Base-by-base conservation (phyloP, 1,140 invertebrate genomes). In the Calliopsis andreniformis region DNA sequence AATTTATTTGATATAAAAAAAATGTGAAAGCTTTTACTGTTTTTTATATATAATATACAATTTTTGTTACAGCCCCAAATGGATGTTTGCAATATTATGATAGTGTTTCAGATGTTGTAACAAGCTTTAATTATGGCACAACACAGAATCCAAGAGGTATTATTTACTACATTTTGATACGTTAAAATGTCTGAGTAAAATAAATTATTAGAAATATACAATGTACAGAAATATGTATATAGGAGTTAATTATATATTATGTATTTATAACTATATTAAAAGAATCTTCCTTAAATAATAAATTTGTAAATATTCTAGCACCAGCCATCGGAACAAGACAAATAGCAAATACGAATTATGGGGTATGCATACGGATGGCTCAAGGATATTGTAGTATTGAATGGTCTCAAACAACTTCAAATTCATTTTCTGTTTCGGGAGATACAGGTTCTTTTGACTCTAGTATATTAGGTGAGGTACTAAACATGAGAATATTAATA, bases 61-160 rank as follows among this genome's bases (percentile, higher is more conserved):
- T 25, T n/a, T 43, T 49, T 42, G 0, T 56, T 91, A 62, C 83
- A 96, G 96, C 96, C 4, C 96, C 96, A 4, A 93, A 94, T 53
- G 96, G 96, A 35, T 97, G 97, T 88, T 92, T 97, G 4, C 96
- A 96, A 92, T 97, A 97, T 88, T 95, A 95, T 86, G 95, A 94
- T 28, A 93, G 92, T 5, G 78, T 90, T 3, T 92, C 93, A 8
- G 96, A 95, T 14, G 95, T 93, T 0, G 94, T 97, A 18, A 93
- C 90, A 43, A 96, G 96, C 87, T 97, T 97, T 78, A 97, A 97
- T 88, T 96, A 95, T 85, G 95, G 93, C 8, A 93, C 93, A 6
- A 91, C 93, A 16, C 91, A 94, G 14, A 95, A 94, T 80, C 75
- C 83, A 45, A 79, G 91, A 83, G 86, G 89, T 89, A 76, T 0